A percentile compares a stretch with the other conserved stretches of the same genome.
These are phyloP conservation scores for Chondrilla cf. caribensis DNA, from an alignment of 37 sponge, comb jelly and placozoan species.

Conservation along the genomic window DNA sequence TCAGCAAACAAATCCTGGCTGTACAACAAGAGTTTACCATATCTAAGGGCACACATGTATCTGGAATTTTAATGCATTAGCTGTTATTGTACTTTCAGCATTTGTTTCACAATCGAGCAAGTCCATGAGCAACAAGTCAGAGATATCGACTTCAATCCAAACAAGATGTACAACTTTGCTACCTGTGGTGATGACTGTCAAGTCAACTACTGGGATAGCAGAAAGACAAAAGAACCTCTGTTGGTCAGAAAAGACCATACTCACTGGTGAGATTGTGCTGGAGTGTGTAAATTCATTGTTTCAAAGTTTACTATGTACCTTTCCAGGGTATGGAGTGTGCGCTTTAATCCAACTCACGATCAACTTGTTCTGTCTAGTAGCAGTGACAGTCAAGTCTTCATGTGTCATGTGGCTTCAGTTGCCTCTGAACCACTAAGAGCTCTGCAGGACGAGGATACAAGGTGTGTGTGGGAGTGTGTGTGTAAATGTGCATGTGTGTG, in stretches of 20 bases:
- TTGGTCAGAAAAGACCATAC: slow-evolving; percentile 81
- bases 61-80: no score
- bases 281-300: background rate
- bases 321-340: slow-evolving; percentile 87
- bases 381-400: slow-evolving; percentile 90
- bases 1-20: no score
- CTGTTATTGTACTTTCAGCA: slow-evolving; percentile 10
- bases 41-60: no score
- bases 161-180: slow-evolving; percentile 84
- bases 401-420: slow-evolving; percentile 73
- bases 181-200: slow-evolving; percentile 97
- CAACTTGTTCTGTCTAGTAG: slow-evolving; percentile 85
- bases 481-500: slow-evolving; percentile 6
- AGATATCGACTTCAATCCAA: slow-evolving; percentile 94
- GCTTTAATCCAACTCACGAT: slow-evolving; percentile 88
- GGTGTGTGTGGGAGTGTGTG: slow-evolving; percentile 2
- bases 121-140: slow-evolving; percentile 76
- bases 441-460: slow-evolving; percentile 68
- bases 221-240: slow-evolving; percentile 74
- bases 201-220: slow-evolving; percentile 89
- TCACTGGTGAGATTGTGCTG: slow-evolving; percentile 88
- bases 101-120: slow-evolving; percentile 46
- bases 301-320: background rate
- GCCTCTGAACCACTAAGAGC: slow-evolving; percentile 81
- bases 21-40: no score